Percentiles rank a stretch among this genome's conserved stretches.
Conservation (phyloP, 2,113 vertebrate species). For the Aldabrachelys gigantea region DNA sequence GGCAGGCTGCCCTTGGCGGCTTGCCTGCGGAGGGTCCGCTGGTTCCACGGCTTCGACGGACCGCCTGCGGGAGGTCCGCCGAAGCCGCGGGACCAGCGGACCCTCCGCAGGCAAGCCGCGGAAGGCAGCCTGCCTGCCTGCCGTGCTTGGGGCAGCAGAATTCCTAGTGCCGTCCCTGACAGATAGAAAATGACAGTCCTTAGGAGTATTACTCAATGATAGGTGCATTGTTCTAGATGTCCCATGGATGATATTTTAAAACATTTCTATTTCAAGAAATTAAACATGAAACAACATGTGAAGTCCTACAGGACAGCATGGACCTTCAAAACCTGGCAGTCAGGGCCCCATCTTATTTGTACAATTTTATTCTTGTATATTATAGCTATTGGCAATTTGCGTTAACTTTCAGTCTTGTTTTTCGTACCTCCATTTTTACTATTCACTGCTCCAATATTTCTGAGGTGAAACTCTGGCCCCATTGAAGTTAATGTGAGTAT, state of each 20-base stretch:
- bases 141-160: no score
- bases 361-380: neutral
- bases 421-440: neutral
- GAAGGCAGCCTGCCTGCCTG: no score
- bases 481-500: neutral
- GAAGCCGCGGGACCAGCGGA: no score
- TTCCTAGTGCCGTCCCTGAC: neutral
- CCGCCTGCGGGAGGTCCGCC: no score
- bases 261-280: neutral
- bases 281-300: constrained; percentile 1
- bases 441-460: neutral
- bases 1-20: no score
- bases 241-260: neutral
- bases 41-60: no score
- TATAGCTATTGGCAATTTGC: neutral
- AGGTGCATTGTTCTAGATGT: neutral
- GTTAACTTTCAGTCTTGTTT: neutral
- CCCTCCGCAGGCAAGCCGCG: no score
- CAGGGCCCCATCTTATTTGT: neutral
- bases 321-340: neutral
- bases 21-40: no score
- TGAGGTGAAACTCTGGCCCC: neutral
- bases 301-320: neutral
- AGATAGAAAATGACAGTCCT: neutral
- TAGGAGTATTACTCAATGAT: neutral